Evolutionary conservation across 2,888 invertebrate genomes (phyloP).

Genomic region (Xestoiulus laeticollis): DNA sequence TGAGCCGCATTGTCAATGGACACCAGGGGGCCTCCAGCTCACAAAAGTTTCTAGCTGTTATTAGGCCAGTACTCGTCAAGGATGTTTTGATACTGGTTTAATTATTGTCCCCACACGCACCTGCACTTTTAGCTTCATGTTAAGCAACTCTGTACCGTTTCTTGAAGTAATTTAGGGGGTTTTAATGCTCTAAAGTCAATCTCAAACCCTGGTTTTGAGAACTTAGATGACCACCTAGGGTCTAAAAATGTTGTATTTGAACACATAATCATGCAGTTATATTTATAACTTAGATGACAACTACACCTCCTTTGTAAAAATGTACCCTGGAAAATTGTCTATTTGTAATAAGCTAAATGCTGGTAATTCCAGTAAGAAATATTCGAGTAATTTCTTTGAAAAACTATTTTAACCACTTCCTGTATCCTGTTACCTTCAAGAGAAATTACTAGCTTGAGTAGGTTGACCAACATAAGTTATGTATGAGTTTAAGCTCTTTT

Average conservation of each 20-base stretch:
- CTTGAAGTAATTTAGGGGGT: background rate
- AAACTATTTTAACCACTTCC: background rate
- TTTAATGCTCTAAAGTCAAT: background rate
- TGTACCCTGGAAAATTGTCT: too few relatives aligned
- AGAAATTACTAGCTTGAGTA: background rate
- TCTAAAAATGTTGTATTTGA: too few relatives aligned
- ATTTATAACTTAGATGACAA: too few relatives aligned
- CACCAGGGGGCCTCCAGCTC: background rate
- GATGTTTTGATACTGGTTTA: background rate
- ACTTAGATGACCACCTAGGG: too few relatives aligned
- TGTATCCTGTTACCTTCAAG: background rate
- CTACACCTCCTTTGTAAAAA: too few relatives aligned
- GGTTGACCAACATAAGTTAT: background rate
- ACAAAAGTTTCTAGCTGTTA: background rate
- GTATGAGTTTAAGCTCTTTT: background rate
- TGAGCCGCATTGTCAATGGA: background rate
- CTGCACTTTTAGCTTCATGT: background rate
- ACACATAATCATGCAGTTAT: too few relatives aligned
- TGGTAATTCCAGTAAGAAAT: background rate
- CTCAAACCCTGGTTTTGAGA: too few relatives aligned
- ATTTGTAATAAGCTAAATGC: background rate
- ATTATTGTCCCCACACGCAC: conserved; percentile 12
- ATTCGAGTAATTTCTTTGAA: background rate
- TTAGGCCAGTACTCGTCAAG: conserved; percentile 12
- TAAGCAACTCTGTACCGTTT: background rate